Evolutionary conservation across 2,113 vertebrate genomes (phyloP).

Genomic region (Chloebia gouldiae): DNA sequence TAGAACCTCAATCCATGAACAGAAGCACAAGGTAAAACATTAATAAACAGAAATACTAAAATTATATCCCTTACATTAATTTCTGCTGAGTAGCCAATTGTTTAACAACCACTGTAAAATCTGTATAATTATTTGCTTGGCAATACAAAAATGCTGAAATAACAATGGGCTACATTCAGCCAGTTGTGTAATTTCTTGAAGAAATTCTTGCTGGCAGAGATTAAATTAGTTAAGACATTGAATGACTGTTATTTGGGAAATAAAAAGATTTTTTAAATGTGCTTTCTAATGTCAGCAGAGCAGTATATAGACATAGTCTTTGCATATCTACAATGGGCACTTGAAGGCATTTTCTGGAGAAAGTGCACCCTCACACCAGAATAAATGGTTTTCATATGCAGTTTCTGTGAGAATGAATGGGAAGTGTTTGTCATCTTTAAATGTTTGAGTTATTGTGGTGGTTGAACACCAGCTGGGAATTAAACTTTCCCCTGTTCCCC

Average conservation of each 20-base stretch:
- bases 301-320: background rate
- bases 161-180: background rate
- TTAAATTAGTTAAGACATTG: background rate
- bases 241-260: background rate
- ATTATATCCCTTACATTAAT: background rate
- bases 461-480: background rate
- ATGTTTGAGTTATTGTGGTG: background rate
- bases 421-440: background rate
- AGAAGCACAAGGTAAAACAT: background rate
- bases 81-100: background rate
- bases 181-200: background rate
- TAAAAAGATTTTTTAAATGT: background rate
- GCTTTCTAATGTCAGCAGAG: background rate
- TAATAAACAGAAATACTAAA: background rate
- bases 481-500: background rate
- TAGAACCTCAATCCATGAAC: background rate
- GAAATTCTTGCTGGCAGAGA: background rate
- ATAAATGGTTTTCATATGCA: background rate
- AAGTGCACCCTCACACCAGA: background rate
- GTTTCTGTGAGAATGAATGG: background rate
- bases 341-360: background rate
- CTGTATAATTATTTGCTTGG: background rate
- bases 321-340: background rate
- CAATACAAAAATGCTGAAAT: background rate
- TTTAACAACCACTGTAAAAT: background rate